Conservation (phyloP, 2,113 vertebrate species). For the Nipponia nippon region DNA sequence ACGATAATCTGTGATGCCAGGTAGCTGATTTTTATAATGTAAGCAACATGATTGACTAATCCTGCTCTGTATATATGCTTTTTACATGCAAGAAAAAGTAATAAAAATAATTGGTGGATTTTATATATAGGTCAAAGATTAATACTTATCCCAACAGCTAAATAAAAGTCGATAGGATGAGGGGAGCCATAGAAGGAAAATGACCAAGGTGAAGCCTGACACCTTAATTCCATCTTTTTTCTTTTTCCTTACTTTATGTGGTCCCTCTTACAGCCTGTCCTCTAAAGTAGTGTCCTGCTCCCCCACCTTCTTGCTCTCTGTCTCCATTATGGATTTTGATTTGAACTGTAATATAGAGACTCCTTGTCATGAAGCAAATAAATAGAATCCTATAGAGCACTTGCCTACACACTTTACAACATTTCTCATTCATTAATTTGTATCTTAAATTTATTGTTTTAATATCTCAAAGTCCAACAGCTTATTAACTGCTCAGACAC, state of each 20-base stretch:
- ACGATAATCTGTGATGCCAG: neutral
- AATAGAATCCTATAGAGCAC: neutral
- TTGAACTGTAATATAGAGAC: neutral
- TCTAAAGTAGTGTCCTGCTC: neutral
- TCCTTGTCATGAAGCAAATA: conserved; percentile 12
- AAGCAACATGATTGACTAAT: neutral
- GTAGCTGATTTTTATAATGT: neutral
- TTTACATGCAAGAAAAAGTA: neutral
- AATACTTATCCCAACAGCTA: neutral
- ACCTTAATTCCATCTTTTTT: neutral
- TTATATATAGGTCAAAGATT: neutral
- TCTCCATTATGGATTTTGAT: conserved; percentile 16
- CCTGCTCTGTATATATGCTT: neutral
- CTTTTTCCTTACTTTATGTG: neutral
- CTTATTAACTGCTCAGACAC: conserved; percentile 68
- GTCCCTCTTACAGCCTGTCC: neutral
- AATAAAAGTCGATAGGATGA: neutral
- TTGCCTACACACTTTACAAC: conserved; percentile 19
- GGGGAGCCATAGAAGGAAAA: neutral
- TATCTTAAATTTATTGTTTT: conserved; percentile 73
- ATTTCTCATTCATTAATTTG: conserved; percentile 47
- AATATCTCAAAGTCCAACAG: conserved; percentile 73
- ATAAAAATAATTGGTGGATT: neutral
- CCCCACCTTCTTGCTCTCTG: neutral
- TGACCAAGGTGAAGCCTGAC: neutral